These are phyloP conservation scores for Catocala fraxini DNA, from an alignment of 2,888 invertebrate species.

Conservation along the genomic window DNA sequence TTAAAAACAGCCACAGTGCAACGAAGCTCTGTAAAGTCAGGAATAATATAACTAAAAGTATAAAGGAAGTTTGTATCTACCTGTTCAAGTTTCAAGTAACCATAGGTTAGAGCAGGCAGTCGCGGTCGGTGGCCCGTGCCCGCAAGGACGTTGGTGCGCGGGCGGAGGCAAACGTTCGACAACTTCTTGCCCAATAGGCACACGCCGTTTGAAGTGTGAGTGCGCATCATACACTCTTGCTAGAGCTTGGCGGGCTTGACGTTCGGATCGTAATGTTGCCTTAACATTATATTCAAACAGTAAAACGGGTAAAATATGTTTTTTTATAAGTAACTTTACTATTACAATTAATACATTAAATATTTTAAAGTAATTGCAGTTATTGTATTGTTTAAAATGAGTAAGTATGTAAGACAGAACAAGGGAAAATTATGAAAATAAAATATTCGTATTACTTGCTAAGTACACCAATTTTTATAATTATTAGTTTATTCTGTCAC, in stretches of 20 bases:
- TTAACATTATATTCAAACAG: constrained; percentile 13
- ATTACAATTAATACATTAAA: too few relatives aligned
- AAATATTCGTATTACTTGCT: too few relatives aligned
- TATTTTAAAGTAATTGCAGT: too few relatives aligned
- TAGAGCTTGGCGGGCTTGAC: constrained; percentile 61
- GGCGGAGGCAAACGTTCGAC: constrained; percentile 74
- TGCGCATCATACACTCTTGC: constrained; percentile 54
- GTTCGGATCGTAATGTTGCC: constrained; percentile 59
- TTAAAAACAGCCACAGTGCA: neutral
- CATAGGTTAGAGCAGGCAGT: constrained; percentile 56
- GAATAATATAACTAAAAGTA: constrained; percentile 24
- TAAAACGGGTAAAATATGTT: too few relatives aligned
- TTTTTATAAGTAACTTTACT: too few relatives aligned
- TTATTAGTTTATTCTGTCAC: too few relatives aligned
- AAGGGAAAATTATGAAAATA: too few relatives aligned
- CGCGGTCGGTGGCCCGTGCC: constrained; percentile 79
- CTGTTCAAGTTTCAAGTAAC: constrained; percentile 54
- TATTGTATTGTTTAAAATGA: too few relatives aligned
- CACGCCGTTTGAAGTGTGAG: constrained; percentile 45
- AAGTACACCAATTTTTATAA: too few relatives aligned
- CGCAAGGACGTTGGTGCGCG: constrained; percentile 87
- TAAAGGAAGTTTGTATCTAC: constrained; percentile 48
- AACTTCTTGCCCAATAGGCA: constrained; percentile 68
- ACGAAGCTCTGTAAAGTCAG: constrained; percentile 13
- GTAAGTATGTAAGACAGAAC: too few relatives aligned